Conservation (phyloP, 2,113 vertebrate species). For the Gallinago undulata region DNA sequence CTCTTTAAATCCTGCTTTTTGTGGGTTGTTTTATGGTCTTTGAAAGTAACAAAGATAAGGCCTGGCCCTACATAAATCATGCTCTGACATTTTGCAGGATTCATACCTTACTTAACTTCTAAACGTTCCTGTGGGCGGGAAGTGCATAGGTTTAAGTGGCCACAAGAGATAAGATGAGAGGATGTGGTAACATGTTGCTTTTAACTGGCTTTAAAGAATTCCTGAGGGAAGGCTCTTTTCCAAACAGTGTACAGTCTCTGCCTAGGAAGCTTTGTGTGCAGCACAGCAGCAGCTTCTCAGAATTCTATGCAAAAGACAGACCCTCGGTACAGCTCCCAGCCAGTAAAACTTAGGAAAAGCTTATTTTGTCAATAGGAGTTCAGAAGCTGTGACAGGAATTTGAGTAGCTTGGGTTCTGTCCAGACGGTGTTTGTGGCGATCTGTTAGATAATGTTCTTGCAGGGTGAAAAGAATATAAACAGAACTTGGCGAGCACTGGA, state of each 20-base stretch:
- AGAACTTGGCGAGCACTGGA: background rate
- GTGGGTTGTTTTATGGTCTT: background rate
- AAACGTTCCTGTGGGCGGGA: background rate
- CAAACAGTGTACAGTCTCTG: background rate
- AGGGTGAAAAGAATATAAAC: background rate
- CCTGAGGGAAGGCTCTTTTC: background rate
- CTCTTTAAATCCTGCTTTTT: background rate
- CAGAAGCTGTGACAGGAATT: background rate
- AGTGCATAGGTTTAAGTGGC: background rate
- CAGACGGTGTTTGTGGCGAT: background rate
- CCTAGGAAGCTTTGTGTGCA: background rate
- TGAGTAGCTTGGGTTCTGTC: background rate
- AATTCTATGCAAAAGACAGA: background rate
- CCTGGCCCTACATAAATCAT: background rate
- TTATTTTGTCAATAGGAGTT: background rate
- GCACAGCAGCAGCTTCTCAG: background rate
- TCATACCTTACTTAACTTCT: background rate
- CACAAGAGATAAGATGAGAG: background rate
- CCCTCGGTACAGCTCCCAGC: background rate
- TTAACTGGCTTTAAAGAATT: conserved; percentile 1
- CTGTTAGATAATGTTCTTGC: background rate
- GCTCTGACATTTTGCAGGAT: background rate
- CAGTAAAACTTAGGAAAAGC: background rate
- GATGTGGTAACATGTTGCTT: background rate
- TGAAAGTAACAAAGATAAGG: background rate